Base-by-base conservation (phyloP, 35 echinoderm and acorn worm genomes). In the Ptychodera flava region DNA sequence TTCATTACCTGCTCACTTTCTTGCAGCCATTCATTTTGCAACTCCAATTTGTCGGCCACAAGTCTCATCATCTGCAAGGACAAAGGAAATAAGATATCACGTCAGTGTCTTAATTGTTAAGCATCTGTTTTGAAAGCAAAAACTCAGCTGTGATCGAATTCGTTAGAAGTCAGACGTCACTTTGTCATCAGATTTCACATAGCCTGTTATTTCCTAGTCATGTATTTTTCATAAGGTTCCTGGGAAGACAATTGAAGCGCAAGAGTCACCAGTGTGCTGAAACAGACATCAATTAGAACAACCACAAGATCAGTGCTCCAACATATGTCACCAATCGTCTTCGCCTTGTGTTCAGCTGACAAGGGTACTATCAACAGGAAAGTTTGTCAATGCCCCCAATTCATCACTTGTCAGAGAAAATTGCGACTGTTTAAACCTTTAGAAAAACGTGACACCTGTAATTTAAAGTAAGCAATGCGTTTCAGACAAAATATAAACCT, bases 1-100 rank as follows among this genome's bases (percentile, higher is more conserved):
- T 33, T 34, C 1, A 83, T 83, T 83, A 83, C 82, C 82, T 83
- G 82, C 1, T 83, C 12, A 36, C 37, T 83, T 36, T 83, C 82
- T 37, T 36, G n/a, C 14, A 83, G 35, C 82, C 82, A 83, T 83
- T 34, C 33, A 83, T 83, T 83, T 37, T 83, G 33, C n/a, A 16
- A 34, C 37, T 83, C 82, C 14, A 83, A 36, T 37, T 83, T 83
- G 33, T 83, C 82, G 28, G 82, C 34, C 34, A 83, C 82, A 16
- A 83, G 33, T 16, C 35, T 10, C 82, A 83, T 83, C 28, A 83
- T 37, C 82, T 83, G 35, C 14, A 83, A 83, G 37, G 37, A 37
- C 15, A 83, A 83, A 82, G 34, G 15, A 82, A 64, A 64, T 64
- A 64, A 64, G 45, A 64, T 22, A 64, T 12, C 45, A 64, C 6